Evolutionary conservation across 2,797 vertebrate genomes (phyloP).

Genomic region (Poeciliopsis paucimaculata): DNA sequence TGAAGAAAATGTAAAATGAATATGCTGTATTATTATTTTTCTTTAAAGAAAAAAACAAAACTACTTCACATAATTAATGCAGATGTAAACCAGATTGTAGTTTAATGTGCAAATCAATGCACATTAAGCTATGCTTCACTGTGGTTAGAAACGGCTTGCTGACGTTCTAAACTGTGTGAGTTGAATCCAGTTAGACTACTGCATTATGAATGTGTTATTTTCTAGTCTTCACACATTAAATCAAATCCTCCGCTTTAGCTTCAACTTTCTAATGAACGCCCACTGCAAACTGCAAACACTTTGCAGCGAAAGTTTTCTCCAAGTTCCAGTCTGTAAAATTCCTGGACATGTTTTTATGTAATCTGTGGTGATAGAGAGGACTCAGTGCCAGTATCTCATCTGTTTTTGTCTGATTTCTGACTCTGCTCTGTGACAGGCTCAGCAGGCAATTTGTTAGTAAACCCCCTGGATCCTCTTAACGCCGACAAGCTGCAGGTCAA

Average conservation of each 20-base stretch:
- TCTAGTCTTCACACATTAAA: not conserved
- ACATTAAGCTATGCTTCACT: not conserved
- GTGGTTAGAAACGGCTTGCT: not conserved
- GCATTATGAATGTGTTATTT: constrained; percentile 4
- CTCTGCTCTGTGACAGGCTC: constrained; percentile 49
- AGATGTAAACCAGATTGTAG: not conserved
- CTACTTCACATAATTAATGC: not conserved
- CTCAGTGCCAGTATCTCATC: not conserved
- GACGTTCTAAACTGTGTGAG: not conserved
- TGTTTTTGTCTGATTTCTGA: not conserved
- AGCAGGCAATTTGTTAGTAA: constrained; percentile 88
- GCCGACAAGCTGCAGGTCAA: constrained; percentile 95
- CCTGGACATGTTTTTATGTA: not conserved
- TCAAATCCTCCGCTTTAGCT: not conserved
- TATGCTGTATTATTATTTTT: not conserved
- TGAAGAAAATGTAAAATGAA: not conserved
- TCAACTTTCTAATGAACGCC: too few relatives aligned
- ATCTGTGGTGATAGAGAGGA: not conserved
- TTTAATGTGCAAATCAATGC: not conserved
- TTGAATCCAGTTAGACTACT: not conserved
- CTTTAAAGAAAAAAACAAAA: not conserved
- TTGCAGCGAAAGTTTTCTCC: not conserved
- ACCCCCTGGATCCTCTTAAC: constrained; percentile 94
- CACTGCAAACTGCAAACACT: not conserved
- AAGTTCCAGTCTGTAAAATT: not conserved